A percentile compares a stretch with the other conserved stretches of the same genome.
Evolutionary conservation across 2,113 vertebrate species (phyloP).

Genomic region (Amphiprion percula): DNA sequence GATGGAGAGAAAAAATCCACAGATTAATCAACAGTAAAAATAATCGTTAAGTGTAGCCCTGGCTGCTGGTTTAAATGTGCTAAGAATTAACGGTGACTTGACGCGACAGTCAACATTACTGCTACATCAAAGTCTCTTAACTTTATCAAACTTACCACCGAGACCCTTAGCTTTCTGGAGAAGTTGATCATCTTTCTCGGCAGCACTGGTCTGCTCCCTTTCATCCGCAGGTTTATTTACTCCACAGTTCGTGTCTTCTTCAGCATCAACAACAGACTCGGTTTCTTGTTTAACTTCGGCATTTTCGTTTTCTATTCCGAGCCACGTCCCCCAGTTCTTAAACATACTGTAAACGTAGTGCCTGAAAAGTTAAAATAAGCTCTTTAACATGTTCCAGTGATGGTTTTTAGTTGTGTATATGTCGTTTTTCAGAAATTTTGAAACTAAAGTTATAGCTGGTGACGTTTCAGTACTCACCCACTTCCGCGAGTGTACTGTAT

Average conservation of each 20-base stretch:
- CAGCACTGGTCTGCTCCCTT: neutral
- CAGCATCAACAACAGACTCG: neutral
- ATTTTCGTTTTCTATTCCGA: constrained; percentile 50
- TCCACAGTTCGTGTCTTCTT: neutral
- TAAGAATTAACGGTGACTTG: too few species aligned
- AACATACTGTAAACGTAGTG: constrained; percentile 49
- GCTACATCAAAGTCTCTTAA: too few species aligned
- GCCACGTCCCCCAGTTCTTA: constrained; percentile 58
- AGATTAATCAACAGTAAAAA: too few species aligned
- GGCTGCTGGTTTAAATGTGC: too few species aligned
- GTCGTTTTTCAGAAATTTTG: neutral
- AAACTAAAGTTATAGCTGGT: neutral
- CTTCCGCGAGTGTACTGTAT: constrained; percentile 52
- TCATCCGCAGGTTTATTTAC: constrained; percentile 26
- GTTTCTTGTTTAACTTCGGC: constrained; percentile 16
- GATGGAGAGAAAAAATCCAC: too few species aligned
- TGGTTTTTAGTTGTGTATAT: neutral
- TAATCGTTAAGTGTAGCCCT: too few species aligned
- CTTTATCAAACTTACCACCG: constrained; percentile 34
- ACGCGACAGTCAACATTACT: too few species aligned
- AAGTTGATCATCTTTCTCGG: neutral
- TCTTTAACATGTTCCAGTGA: neutral
- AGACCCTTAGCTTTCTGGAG: constrained; percentile 22
- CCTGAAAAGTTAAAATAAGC: neutral
- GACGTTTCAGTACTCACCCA: constrained; percentile 4